Evolutionary conservation across 1,140 invertebrate genomes (phyloP), one percentile per base, ranked within the genome.

Genomic region (Hormaphis cornu): DNA sequence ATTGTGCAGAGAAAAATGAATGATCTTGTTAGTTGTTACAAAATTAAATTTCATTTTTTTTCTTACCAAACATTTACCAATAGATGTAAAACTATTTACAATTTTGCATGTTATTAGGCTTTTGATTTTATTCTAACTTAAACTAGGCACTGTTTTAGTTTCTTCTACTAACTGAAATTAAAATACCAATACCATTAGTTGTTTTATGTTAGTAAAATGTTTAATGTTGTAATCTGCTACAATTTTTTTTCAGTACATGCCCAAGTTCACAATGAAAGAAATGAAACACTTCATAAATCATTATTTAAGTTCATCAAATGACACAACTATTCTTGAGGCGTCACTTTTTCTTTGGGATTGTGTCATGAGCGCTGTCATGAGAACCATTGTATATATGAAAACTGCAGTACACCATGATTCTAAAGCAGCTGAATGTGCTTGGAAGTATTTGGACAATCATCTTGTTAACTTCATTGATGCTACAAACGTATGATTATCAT

Each of bases 381-480:
- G 61, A 50, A 48, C 50, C 50, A 35, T 66, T 5, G 61, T 66
- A 0, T 66, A 48, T 16, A 16, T 66, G 5, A 66, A 66, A 46
- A 66, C 61, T 30, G 28, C 44, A 22, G 3, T 9, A 2, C 26
- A n/a, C 20, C 22, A 35, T 33, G 42, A 44, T 6, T n/a, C 58
- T 26, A n/a, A 5, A 14, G 6, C 2, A 10, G 10, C 44, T 7
- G 1, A n/a, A 35, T 16, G 44, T 24, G 7, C 28, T 3, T 50
- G 44, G 30, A 14, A 50, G 9, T 66, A 48, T 46, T 4, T 66
- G 14, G 28, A n/a, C 4, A 24, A 35, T 22, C 1, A 3, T 14
- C 3, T 66, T 2, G 0, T n/a, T 7, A 24, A 35, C 6, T 66
- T 66, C 20, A 3, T 66, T 1, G 20, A 35, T 16, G 9, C 18